These are phyloP conservation scores for Ancistrus triradiatus DNA, from an alignment of 2,113 vertebrate genomes.

Conservation along the genomic window DNA sequence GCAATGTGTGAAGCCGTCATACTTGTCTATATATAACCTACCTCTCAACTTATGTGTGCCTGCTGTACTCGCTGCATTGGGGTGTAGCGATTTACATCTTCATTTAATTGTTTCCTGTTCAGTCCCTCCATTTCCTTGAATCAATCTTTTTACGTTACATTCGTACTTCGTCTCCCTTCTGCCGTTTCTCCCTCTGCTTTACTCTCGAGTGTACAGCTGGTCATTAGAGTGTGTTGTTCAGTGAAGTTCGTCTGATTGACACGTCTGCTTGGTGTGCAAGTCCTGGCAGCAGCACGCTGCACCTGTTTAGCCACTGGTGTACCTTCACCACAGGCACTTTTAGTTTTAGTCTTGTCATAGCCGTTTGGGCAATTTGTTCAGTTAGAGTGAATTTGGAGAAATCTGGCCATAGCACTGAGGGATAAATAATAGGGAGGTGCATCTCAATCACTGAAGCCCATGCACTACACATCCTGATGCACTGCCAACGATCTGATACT, in stretches of 20 bases:
- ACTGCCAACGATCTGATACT: no score
- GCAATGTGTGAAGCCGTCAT: constrained; percentile 5
- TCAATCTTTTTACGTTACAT: background rate
- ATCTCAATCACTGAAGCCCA: no score
- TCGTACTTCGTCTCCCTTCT: background rate
- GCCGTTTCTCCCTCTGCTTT: background rate
- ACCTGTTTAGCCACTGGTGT: constrained; percentile 12
- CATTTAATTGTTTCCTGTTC: background rate
- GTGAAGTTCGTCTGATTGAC: constrained; percentile 11
- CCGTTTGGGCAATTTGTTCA: no score
- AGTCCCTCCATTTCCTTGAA: no score
- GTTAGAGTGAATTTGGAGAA: no score
- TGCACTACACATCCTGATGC: no score
- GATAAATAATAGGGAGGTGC: no score
- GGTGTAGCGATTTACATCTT: background rate
- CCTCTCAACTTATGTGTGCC: constrained; percentile 9
- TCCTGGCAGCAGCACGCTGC: constrained; percentile 13
- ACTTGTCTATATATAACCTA: constrained; percentile 29
- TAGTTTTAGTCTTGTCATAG: no score
- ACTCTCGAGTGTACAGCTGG: constrained; percentile 12
- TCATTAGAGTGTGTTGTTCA: constrained; percentile 11
- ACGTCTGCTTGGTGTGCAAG: constrained; percentile 5
- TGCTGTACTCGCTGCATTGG: constrained; percentile 15
- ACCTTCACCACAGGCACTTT: no score
- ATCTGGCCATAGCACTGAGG: no score